Evolutionary conservation across 2,888 invertebrate species (phyloP).

Genomic region (Glyphotaelius pellucidus): DNA sequence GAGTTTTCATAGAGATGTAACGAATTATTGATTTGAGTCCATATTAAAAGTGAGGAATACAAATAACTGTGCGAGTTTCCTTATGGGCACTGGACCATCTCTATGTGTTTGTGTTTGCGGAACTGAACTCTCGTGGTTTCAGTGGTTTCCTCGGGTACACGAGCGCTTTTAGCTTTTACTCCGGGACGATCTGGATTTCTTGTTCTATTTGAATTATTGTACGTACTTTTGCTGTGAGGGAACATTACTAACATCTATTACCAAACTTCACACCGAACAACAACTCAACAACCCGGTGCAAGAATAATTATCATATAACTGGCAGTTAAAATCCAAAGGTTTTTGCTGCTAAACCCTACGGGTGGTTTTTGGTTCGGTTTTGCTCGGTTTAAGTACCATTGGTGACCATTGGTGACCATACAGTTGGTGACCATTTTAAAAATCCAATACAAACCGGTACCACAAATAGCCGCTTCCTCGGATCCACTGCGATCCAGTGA

Average conservation of each 20-base stretch:
- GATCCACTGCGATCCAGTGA: no score
- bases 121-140: neutral
- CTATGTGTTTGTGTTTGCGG: neutral
- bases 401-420: no score
- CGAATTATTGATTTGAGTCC: neutral
- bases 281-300: neutral
- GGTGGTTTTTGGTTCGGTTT: no score
- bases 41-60: neutral
- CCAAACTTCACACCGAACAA: no score
- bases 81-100: neutral
- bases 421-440: no score
- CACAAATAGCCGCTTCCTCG: no score
- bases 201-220: neutral
- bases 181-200: neutral
- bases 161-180: neutral
- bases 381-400: no score
- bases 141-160: neutral
- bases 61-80: neutral
- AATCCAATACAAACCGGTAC: no score
- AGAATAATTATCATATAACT: no score
- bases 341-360: no score
- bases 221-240: neutral
- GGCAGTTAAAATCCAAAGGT: no score
- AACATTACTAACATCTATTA: neutral
- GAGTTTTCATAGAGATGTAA: neutral